These are phyloP conservation scores for Ceratina japonica DNA, from an alignment of 1,140 invertebrate genomes.

Conservation along the genomic window DNA sequence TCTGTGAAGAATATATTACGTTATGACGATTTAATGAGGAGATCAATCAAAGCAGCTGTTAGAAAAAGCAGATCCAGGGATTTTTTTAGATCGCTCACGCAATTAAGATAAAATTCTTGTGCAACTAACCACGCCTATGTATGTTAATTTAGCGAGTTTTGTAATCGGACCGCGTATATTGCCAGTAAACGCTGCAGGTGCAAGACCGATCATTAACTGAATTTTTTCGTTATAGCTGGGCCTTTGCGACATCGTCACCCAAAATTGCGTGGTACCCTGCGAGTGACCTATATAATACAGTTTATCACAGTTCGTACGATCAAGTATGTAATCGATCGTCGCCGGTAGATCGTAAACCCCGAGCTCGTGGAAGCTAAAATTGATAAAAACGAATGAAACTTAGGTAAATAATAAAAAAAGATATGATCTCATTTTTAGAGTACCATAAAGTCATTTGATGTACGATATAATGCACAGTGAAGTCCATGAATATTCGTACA, in stretches of 20 bases:
- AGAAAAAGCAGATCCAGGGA: no score
- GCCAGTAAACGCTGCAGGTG: slow-evolving; percentile 80
- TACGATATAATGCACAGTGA: no score
- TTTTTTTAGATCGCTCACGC: no score
- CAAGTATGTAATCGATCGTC: slow-evolving; percentile 85
- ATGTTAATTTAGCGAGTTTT: slow-evolving; percentile 67
- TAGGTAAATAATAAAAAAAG: no score
- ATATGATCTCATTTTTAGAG: no score
- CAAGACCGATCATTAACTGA: slow-evolving; percentile 80
- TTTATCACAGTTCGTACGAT: slow-evolving; percentile 77
- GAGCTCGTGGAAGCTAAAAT: slow-evolving; percentile 85
- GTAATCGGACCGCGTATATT: slow-evolving; percentile 76
- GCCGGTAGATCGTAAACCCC: slow-evolving; percentile 87
- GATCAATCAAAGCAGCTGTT: no score
- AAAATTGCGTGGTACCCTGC: slow-evolving; percentile 83
- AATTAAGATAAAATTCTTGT: neutral
- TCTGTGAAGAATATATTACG: no score
- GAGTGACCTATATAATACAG: slow-evolving; percentile 85
- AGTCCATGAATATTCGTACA: no score
- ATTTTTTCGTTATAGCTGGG: slow-evolving; percentile 83
- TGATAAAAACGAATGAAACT: neutral
- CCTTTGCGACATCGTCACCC: slow-evolving; percentile 82
- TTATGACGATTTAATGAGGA: no score
- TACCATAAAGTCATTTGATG: no score
- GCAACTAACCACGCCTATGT: slow-evolving; percentile 54